These are phyloP conservation scores for Ctenosaura bakeri DNA, from an alignment of 2,797 vertebrate species.

Conservation along the genomic window DNA sequence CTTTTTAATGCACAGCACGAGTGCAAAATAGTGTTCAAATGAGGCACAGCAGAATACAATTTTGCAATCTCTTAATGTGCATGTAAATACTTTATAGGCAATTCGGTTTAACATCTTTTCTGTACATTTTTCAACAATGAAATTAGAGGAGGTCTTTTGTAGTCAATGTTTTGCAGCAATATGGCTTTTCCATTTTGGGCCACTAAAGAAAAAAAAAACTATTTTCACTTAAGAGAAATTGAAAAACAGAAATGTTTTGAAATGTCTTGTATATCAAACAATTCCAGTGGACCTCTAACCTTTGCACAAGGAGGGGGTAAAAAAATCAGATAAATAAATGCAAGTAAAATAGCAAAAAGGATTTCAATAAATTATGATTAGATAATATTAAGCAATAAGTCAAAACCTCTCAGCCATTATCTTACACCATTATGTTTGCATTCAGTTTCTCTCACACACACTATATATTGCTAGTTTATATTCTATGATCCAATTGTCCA, in stretches of 20 bases:
- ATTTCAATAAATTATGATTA: not conserved
- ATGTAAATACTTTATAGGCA: constrained; percentile 28
- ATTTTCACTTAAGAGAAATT: not conserved
- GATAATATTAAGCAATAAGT: not conserved
- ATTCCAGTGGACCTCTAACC: not conserved
- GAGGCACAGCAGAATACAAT: not conserved
- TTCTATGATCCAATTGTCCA: not conserved
- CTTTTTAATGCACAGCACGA: constrained; percentile 13
- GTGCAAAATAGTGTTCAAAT: constrained; percentile 11
- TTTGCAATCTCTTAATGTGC: constrained; percentile 26
- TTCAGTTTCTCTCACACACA: not conserved
- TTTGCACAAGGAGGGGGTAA: constrained; percentile 6
- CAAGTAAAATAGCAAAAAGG: constrained; percentile 1
- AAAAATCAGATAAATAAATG: not conserved
- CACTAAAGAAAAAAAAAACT: not conserved
- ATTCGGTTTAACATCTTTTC: constrained; percentile 31
- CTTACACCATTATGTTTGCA: not conserved
- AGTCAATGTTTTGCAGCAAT: not conserved
- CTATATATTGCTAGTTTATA: not conserved
- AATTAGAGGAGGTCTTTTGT: not conserved
- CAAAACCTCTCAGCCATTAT: not conserved
- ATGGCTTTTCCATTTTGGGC: constrained; percentile 7
- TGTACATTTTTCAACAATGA: constrained; percentile 30
- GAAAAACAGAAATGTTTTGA: not conserved
- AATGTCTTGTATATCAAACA: not conserved